Base-by-base conservation (phyloP, 2,113 vertebrate genomes). In the Hystrix brachyura region DNA sequence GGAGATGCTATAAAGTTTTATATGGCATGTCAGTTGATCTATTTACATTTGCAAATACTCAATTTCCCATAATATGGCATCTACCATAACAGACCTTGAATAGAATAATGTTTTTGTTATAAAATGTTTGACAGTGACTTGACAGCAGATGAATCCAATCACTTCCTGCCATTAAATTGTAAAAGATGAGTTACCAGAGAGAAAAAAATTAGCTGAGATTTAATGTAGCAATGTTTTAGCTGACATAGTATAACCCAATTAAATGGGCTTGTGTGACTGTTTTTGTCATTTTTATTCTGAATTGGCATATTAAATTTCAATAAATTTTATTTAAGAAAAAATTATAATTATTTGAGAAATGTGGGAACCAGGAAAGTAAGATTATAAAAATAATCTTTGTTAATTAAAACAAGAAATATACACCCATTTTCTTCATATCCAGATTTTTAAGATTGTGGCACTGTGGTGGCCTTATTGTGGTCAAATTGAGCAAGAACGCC, bases 251-350 rank as follows among this genome's bases (percentile, higher is more conserved):
- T 82, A 95, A 69, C 27, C 43, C 86, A 11, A 29, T 53, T 64
- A 92, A 88, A 88, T 80, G 32, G 90, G 88, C 11, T 74, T 97
- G n/a, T 46, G 32, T 82, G 25, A 12, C 38, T 95, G 3, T 84
- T 94, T 94, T 90, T 67, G 13, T 82, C 43, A 91, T 86, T 87
- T 94, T 86, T 95, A 95, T 94, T 88, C 38, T 85, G 25, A 96
- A 94, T 95, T 9, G 27, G 29, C 0, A 55, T 89, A 67, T 92
- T 93, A 69, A 86, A 96, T 76, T 90, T 71, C 14, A 91, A 32
- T 74, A 78, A 59, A 1, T 59, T 97, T 87, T 92, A 95, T 94
- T 91, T 96, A 59, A 97, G 19, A 90, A 59, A 87, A 87, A 94
- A 79, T 7, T 76, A 62, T 51, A n/a, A 92, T 89, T 91, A 65